Evolutionary conservation across 2,113 vertebrate genomes (phyloP).

Genomic region (Microtus pennsylvanicus): DNA sequence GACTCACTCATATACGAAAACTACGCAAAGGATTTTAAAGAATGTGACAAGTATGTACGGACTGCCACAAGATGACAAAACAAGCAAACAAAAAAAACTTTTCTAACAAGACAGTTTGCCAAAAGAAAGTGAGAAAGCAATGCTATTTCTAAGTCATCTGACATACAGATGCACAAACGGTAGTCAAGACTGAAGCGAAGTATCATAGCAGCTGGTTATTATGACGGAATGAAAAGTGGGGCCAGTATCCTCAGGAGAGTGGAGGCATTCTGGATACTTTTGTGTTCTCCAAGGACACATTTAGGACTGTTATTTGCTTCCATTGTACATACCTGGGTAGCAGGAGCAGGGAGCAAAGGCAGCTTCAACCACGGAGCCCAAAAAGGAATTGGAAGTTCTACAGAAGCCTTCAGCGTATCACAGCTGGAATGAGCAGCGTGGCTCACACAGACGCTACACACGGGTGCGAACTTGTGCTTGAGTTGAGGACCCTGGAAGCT

Average conservation of each 20-base stretch:
- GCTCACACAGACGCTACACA: background rate
- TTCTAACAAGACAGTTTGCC: background rate
- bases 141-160: background rate
- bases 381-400: background rate
- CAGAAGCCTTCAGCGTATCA: background rate
- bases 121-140: background rate
- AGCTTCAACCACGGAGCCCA: background rate
- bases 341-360: background rate
- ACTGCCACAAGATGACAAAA: background rate
- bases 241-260: background rate
- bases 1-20: background rate
- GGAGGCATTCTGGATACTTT: background rate
- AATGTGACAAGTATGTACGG: background rate
- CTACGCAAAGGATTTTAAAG: background rate
- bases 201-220: background rate
- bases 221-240: too few relatives aligned
- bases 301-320: background rate
- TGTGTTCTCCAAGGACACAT: background rate
- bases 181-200: background rate
- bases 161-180: background rate
- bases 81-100: background rate
- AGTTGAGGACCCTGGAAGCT: background rate
- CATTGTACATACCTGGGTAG: constrained; percentile 33
- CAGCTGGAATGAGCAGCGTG: background rate
- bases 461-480: background rate